These are phyloP conservation scores for Cottus gobio DNA, from an alignment of 2,113 vertebrate species.

Conservation along the genomic window DNA sequence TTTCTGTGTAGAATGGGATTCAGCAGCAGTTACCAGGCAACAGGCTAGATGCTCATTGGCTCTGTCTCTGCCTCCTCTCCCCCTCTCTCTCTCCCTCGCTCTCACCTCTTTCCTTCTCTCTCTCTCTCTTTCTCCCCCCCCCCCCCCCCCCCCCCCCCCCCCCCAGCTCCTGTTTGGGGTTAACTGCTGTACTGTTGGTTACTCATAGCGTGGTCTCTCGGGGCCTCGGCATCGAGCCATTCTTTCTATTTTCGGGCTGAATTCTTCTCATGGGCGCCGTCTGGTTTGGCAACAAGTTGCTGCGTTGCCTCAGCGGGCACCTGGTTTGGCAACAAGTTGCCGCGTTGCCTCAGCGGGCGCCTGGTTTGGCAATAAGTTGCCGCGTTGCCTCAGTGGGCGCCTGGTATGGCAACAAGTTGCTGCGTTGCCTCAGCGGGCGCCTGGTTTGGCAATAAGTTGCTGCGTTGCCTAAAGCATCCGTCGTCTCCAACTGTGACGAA, in stretches of 20 bases:
- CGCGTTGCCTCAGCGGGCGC: conserved; percentile 28
- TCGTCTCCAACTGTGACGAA: conserved; percentile 67
- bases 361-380: conserved; percentile 65
- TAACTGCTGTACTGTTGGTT: conserved; percentile 77
- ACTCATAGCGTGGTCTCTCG: conserved; percentile 69
- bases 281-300: conserved; percentile 65
- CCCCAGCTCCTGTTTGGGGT: conserved; percentile 53
- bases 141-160: conserved; percentile 2
- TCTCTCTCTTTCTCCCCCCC: conserved; percentile 44
- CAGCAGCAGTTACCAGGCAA: conserved; percentile 83
- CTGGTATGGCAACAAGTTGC: conserved; percentile 65
- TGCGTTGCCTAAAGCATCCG: conserved; percentile 34
- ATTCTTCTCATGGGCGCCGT: conserved; percentile 68
- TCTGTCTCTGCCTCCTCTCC: conserved; percentile 47
- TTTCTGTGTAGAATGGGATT: conserved; percentile 66
- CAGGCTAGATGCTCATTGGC: conserved; percentile 75
- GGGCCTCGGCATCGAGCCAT: conserved; percentile 61
- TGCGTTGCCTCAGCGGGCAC: conserved; percentile 27
- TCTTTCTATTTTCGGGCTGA: conserved; percentile 74
- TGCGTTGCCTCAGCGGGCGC: conserved; percentile 28
- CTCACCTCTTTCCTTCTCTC: conserved; percentile 45
- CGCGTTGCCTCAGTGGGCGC: conserved; percentile 25
- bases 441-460: conserved; percentile 65
- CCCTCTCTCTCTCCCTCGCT: conserved; percentile 48
- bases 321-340: conserved; percentile 44